Base-by-base conservation (phyloP, 1,140 invertebrate species). In the Dreissena rostriformis region DNA sequence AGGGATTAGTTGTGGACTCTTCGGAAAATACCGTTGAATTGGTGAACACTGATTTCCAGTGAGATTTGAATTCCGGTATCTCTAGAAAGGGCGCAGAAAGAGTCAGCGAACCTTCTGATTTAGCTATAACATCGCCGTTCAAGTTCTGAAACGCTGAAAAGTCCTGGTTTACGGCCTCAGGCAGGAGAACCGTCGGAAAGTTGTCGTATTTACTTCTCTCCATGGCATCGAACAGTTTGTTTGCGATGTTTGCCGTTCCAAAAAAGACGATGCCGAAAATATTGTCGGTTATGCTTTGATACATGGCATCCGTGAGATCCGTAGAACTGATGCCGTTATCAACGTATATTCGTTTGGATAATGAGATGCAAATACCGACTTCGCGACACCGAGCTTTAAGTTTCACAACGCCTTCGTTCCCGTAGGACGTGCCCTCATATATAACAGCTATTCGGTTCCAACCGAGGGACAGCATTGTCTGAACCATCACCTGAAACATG, bases 381-480 rank as follows among this genome's bases (percentile, higher is more conserved):
- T 61, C 22, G 7, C 5, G 8, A 0, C 68, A 63, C 52, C 15
- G 6, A 52, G 11, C 19, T 17, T 75, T 17, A 1, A 86, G 29
- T 15, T 17, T 17, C 29, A 67, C 24, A n/a, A 63, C 53, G 15
- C 73, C 77, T 24, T 67, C 55, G 8, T 29, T 51, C 0, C 82
- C 86, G 53, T 85, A 84, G 8, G 68, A 53, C 49, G 84, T 82
- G n/a, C 82, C 78, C 19, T 85, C 77, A 71, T 85, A 85, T 22
- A 87, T 39, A 5, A 87, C 61, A 19, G 82, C 82, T 19, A 87
- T 74, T 15, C 82, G 77, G 39, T 87, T 87, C 86, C 86, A 87
- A 73, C 84, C 73, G 24, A 87, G 39, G 24, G 39, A 17, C 15
- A n/a, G 53, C 51, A 87, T 76, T 51, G 77, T 22, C 15, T 68